Conservation (phyloP, 2,888 invertebrate genomes). For the Aethes cnicana region DNA sequence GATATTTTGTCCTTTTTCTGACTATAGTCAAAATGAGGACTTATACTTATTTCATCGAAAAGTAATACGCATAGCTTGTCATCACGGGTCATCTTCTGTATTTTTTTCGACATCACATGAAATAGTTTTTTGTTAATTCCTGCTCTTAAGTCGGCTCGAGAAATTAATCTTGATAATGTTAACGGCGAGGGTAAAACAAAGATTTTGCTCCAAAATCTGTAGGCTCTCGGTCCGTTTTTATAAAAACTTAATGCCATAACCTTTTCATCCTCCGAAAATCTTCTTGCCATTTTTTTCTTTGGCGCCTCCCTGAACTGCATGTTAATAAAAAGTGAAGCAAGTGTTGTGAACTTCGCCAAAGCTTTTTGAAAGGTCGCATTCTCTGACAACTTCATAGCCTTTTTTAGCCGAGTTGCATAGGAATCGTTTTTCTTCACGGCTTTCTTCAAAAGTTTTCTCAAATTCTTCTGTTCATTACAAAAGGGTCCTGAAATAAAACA, state of each 20-base stretch:
- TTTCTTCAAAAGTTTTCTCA: too few species aligned
- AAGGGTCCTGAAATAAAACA: too few species aligned
- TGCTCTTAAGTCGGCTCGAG: constrained; percentile 4
- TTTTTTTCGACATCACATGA: not conserved
- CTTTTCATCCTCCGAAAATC: constrained; percentile 34
- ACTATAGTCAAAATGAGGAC: constrained; percentile 24
- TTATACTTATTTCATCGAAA: constrained; percentile 28
- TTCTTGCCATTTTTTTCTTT: constrained; percentile 29
- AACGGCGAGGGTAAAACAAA: constrained; percentile 1
- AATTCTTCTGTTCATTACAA: too few species aligned
- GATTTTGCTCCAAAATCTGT: constrained; percentile 3
- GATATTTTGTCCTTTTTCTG: constrained; percentile 16
- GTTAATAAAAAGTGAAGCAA: too few species aligned
- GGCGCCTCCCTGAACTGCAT: not conserved
- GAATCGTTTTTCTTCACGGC: too few species aligned
- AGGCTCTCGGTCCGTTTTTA: constrained; percentile 30
- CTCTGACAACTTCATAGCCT: too few species aligned
- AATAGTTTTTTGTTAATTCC: constrained; percentile 11
- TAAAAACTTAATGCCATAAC: constrained; percentile 33
- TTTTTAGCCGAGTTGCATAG: too few species aligned
- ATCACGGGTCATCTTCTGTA: constrained; percentile 3
- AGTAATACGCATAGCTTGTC: constrained; percentile 18
- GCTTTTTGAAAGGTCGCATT: too few species aligned
- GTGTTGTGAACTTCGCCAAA: too few species aligned
- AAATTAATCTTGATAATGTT: constrained; percentile 5